Evolutionary conservation across 2,797 vertebrate genomes (phyloP).

Genomic region (Emys orbicularis): DNA sequence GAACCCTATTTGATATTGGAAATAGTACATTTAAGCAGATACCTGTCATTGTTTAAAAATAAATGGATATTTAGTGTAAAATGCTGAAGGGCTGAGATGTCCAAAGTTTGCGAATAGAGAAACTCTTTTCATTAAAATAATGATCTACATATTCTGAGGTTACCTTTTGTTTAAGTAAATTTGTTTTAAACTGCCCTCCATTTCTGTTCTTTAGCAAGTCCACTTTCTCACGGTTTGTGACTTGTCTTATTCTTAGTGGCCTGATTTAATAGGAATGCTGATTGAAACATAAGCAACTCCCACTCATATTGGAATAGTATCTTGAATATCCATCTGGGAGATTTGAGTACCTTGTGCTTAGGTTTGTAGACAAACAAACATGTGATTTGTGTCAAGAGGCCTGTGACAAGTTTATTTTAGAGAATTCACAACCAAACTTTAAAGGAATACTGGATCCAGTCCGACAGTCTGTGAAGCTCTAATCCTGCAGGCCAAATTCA

Average conservation of each 20-base stretch:
- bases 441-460: not conserved
- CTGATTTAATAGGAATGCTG: not conserved
- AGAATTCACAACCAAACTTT: not conserved
- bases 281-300: not conserved
- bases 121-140: not conserved
- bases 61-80: not conserved
- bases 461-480: not conserved
- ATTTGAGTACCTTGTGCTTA: not conserved
- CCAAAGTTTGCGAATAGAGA: not conserved
- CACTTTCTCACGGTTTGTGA: not conserved
- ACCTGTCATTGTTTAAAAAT: not conserved
- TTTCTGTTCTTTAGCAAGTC: not conserved
- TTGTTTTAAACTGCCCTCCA: not conserved
- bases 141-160: not conserved
- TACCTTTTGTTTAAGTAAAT: not conserved
- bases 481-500: not conserved
- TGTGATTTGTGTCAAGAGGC: not conserved
- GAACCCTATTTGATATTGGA: not conserved
- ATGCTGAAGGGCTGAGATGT: not conserved
- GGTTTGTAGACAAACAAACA: not conserved
- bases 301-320: not conserved
- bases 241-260: not conserved
- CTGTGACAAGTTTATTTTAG: not conserved
- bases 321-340: not conserved
- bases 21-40: not conserved